Base-by-base conservation (phyloP, 2,113 vertebrate species). In the Megalops atlanticus region DNA sequence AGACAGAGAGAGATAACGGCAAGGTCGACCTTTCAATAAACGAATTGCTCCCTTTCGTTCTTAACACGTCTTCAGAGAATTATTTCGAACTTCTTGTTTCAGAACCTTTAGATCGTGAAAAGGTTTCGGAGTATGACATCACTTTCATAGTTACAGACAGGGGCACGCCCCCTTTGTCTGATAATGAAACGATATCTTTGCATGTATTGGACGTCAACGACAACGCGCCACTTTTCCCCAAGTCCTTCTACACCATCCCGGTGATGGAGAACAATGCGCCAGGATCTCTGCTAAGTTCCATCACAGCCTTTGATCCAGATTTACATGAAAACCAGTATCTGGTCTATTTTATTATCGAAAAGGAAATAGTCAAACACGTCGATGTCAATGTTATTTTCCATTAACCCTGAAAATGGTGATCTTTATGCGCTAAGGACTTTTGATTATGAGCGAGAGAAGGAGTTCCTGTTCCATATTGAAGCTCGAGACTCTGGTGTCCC, bases 401-500 rank as follows among this genome's bases (percentile, higher is more conserved):
- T n/a, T n/a, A n/a, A n/a, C n/a, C n/a, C n/a, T 89, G 88, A 47
- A 92, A 90, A 89, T 89, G 86, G 72, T 88, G 68, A 89, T 91
- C 87, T 89, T 88, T 73, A 91, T 91, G 85, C 89, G 89, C 36
- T 92, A 1, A 89, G 89, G 64, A 89, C 89, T 0, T 90, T 92
- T 84, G 91, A 92, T 81, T 90, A 88, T 83, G 91, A 92, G 81
- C 89, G 86, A 0, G 88, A 91, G 77, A 89, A 89, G 80, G 92
- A 89, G 84, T 95, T 95, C 86, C 90, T 93, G 77, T 91, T 95
- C 54, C 89, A 91, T 69, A 93, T 95, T 27, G 91, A 92, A 80
- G 94, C 92, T 0, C 92, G 94, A 83, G 95, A 95, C 0, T 93
- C 94, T 0, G 94, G 93, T 2, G 93, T 94, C 71, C 94, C 94